phyloP scores from a whole-genome alignment of 2,888 invertebrate genomes.

The Synanthedon vespiformis region DNA sequence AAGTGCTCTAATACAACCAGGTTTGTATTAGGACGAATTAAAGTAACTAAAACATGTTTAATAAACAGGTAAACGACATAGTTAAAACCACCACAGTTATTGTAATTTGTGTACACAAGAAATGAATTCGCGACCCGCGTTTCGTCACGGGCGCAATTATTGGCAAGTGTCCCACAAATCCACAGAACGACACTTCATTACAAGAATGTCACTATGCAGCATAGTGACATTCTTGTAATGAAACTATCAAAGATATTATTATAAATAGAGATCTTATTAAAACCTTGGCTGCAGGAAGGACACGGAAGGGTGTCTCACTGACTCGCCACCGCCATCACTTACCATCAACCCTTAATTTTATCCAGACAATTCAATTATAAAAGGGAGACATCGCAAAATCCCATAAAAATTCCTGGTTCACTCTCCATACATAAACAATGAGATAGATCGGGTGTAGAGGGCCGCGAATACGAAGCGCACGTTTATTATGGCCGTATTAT shows the following conservation, averaged over 20 bases:
- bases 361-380: constrained; percentile 45
- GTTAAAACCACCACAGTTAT: not conserved
- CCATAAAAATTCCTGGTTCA: constrained; percentile 64
- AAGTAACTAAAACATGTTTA: too few relatives aligned
- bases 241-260: constrained; percentile 60
- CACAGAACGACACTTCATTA: constrained; percentile 60
- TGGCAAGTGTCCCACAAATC: constrained; percentile 67
- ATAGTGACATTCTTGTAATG: too few relatives aligned
- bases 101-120: constrained; percentile 4
- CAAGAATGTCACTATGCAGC: constrained; percentile 66
- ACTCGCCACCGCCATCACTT: constrained; percentile 25
- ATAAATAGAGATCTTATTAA: constrained; percentile 60
- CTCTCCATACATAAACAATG: constrained; percentile 71
- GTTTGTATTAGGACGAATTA: too few relatives aligned
- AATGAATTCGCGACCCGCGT: constrained; percentile 20
- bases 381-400: constrained; percentile 41
- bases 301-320: constrained; percentile 32
- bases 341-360: constrained; percentile 23
- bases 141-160: constrained; percentile 59
- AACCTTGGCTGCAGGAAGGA: constrained; percentile 49
- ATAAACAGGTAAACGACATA: too few relatives aligned
- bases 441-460: constrained; percentile 66
- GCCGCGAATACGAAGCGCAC: constrained; percentile 62
- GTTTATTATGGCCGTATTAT: constrained; percentile 65
- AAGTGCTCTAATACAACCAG: not conserved